phyloP scores from a whole-genome alignment of 1,140 invertebrate species.

The Ips typographus region DNA sequence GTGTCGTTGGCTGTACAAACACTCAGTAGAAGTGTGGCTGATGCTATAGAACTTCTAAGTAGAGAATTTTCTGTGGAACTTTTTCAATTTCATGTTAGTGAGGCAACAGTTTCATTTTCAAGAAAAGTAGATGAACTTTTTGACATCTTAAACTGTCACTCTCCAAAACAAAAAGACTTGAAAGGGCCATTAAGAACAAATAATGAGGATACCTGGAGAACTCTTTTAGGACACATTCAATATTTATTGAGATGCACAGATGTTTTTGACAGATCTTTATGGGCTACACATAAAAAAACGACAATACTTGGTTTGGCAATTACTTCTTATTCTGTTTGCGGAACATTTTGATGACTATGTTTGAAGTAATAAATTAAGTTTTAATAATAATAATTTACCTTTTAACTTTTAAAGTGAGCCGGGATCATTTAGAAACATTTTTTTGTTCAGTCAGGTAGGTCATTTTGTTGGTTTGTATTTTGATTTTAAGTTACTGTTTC shows the following conservation, averaged over 20 bases:
- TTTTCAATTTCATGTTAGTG: neutral
- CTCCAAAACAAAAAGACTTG: neutral
- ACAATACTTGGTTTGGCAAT: neutral
- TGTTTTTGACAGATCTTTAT: neutral
- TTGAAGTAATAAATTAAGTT: neutral
- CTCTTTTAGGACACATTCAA: neutral
- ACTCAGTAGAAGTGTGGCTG: neutral
- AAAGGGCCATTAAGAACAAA: constrained; percentile 2
- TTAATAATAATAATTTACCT: too few species aligned
- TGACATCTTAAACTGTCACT: neutral
- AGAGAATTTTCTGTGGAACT: neutral
- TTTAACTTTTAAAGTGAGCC: neutral
- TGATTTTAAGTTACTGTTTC: too few species aligned
- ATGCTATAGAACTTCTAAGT: neutral
- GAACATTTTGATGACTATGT: neutral
- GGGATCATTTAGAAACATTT: neutral
- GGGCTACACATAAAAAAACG: neutral
- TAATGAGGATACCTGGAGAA: neutral
- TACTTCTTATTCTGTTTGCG: neutral
- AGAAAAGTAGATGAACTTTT: neutral
- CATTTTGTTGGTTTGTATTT: too few species aligned
- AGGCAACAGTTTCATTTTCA: neutral
- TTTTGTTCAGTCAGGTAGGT: too few species aligned
- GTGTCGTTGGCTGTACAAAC: neutral
- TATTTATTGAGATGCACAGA: neutral